phyloP scores from a whole-genome alignment of 2,113 vertebrate genomes.

The Eublepharis macularius region DNA sequence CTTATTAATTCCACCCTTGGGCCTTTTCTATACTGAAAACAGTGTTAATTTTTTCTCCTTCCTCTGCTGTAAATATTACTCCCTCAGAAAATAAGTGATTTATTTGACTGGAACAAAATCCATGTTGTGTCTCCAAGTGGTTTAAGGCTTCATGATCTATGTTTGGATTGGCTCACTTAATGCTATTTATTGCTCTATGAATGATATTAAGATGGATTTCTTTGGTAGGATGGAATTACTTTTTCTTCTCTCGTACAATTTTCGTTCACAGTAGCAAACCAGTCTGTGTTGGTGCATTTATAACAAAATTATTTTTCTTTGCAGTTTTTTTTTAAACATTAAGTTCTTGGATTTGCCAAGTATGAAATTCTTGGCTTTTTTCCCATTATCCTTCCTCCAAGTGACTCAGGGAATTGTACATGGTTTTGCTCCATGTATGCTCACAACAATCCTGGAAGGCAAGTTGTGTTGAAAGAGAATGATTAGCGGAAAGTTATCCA shows the following conservation, averaged over 20 bases:
- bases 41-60: constrained; percentile 61
- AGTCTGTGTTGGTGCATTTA: constrained; percentile 12
- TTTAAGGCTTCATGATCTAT: constrained; percentile 58
- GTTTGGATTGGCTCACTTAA: constrained; percentile 49
- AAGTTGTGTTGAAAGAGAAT: no score
- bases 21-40: constrained; percentile 60
- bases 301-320: neutral
- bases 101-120: constrained; percentile 58
- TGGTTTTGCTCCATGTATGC: no score
- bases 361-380: neutral
- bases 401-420: no score
- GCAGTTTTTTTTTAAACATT: neutral
- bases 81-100: constrained; percentile 57
- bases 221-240: constrained; percentile 36
- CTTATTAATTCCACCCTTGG: constrained; percentile 50
- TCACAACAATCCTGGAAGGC: no score
- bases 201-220: constrained; percentile 63
- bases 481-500: no score
- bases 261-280: constrained; percentile 25
- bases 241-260: constrained; percentile 50
- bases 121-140: constrained; percentile 47
- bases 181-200: constrained; percentile 53
- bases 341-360: neutral
- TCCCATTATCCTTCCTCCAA: no score
- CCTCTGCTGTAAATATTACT: constrained; percentile 58